A percentile compares a stretch with the other conserved stretches of the same genome.
Evolutionary conservation across 2,797 vertebrate genomes (phyloP).

Genomic region (Pseudochaenichthys georgianus): DNA sequence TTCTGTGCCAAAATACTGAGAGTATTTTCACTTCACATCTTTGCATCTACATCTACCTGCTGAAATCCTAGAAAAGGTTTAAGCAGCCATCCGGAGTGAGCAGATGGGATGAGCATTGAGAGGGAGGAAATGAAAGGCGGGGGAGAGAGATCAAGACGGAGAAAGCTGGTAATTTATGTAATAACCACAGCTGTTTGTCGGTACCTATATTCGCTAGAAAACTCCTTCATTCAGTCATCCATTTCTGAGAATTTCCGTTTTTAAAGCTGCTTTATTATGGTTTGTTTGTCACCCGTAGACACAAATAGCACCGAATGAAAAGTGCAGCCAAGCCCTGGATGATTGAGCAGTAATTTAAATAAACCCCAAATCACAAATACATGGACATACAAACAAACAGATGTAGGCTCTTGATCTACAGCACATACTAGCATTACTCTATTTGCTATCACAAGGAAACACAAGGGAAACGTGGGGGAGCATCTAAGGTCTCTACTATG

Average conservation of each 20-base stretch:
- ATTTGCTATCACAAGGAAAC: conserved; percentile 60
- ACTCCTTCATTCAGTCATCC: conserved; percentile 18
- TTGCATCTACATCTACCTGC: conserved; percentile 29
- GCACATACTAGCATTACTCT: conserved; percentile 44
- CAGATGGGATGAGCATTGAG: conserved; percentile 60
- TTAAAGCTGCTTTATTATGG: neutral
- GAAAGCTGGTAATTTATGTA: conserved; percentile 35
- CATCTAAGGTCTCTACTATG: conserved; percentile 68
- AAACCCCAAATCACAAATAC: conserved; percentile 35
- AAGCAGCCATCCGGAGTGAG: conserved; percentile 47
- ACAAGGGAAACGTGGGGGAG: conserved; percentile 70
- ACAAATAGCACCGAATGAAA: conserved; percentile 1
- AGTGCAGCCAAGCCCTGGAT: conserved; percentile 11
- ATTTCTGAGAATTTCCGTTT: neutral
- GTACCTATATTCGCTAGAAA: conserved; percentile 7
- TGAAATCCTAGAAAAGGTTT: conserved; percentile 52
- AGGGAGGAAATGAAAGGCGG: conserved; percentile 23
- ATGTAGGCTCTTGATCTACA: conserved; percentile 66
- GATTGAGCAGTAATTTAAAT: conserved; percentile 28
- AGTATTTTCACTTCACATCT: conserved; percentile 26
- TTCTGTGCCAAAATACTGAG: conserved; percentile 17
- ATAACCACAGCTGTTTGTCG: conserved; percentile 44
- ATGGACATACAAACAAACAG: conserved; percentile 55
- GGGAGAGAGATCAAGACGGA: conserved; percentile 31
- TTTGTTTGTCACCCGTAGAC: conserved; percentile 1